Evolutionary conservation across 2,888 invertebrate species (phyloP), one percentile per base, ranked within the genome.

Genomic region (Apocheima hispidaria): DNA sequence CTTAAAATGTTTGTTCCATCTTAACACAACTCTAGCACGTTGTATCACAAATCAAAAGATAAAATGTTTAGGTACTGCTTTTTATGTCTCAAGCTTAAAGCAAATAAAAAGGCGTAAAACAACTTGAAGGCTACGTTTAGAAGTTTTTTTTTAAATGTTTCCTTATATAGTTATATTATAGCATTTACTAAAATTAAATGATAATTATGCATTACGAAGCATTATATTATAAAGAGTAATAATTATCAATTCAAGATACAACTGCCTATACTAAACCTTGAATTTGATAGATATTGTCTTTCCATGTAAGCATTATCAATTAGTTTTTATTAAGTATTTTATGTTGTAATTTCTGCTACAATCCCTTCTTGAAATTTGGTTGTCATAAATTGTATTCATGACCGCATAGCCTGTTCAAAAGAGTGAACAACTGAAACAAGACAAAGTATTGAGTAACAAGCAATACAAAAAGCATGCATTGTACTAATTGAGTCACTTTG

Each of bases 221-320:
- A 14, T 1, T 26, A 10, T n/a, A n/a, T n/a, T n/a, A n/a, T n/a
- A n/a, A n/a, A n/a, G n/a, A n/a, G n/a, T n/a, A n/a, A n/a, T n/a
- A n/a, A n/a, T n/a, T n/a, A n/a, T n/a, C n/a, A n/a, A n/a, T 35
- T 44, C 44, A 46, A 44, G 16, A 23, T 44, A 18, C n/a, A 43
- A 4, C n/a, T 1, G 53, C 28, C 35, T 38, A 36, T 26, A 38
- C 30, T 59, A 62, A 66, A 57, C 48, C 48, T 58, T 36, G 20
- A 51, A 50, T 48, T 57, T 54, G 40, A 53, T 48, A 14, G 23
- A 16, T 33, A 52, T 12, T 26, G 12, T 43, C 10, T 44, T 56
- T 60, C 40, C 23, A 43, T 43, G 23, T 35, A 53, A 33, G 36
- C 23, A 40, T 38, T 56, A 49, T 44, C 9, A 10, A 65, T 59